Base-by-base conservation (phyloP, 2,888 invertebrate species). In the Periphyllus acericola region DNA sequence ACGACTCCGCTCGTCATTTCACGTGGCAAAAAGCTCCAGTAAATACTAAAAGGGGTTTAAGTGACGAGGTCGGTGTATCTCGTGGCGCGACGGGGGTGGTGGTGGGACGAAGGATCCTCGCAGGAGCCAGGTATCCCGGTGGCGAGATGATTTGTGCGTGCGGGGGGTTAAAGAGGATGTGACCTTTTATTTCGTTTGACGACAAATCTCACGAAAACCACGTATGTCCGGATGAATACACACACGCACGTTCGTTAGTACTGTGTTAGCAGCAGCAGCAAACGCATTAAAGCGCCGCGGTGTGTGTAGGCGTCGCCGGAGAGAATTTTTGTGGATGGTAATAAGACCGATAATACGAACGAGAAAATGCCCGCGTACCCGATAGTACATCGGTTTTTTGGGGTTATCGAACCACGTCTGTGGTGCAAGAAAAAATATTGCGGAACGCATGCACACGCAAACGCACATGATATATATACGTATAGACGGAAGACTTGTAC, bases 41-140 rank as follows among this genome's bases (percentile, higher is more conserved):
- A 55, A 83, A 83, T 83, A 75, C 81, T 40, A 11, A 74, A 83
- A 83, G 40, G 29, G 55, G 60, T 66, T 40, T 21, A 29, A 60
- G 40, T 6, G 74, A 6, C 29, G 21, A 5, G 83, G 74, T 74
- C 74, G 74, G n/a, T 75, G 36, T 83, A 83, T 83, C 52, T 72
- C 34, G 72, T n/a, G 8, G 55, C 25, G 14, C 6, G 71, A 17
- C n/a, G 19, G 29, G 34, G 14, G 32, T 17, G 55, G 71, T 34
- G 83, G 29, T n/a, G n/a, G n/a, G n/a, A n/a, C n/a, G 17, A 29
- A 68, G 6, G 68, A 68, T n/a, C 4, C 68, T 68, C 25, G 3
- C 9, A 40, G 40, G 40, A 40, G 9, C 9, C 9, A 40, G 40
- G 9, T 6, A 40, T 1, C 46, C 11, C 46, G 46, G 46, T 46